These are phyloP conservation scores for Drosophila mimetica DNA, from an alignment of 2,888 invertebrate species.

Conservation along the genomic window DNA sequence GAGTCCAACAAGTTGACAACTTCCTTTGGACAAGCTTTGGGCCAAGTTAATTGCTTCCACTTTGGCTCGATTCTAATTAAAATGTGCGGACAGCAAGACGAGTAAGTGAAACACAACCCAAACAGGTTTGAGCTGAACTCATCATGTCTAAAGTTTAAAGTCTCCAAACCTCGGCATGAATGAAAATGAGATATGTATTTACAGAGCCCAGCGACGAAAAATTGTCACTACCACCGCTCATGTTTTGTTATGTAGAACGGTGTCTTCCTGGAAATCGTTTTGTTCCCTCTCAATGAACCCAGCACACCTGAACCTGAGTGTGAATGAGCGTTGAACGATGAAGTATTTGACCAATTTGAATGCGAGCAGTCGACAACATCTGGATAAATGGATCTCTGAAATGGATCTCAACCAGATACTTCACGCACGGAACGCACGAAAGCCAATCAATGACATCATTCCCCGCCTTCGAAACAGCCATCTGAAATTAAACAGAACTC, in stretches of 20 bases:
- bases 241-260: conserved; percentile 32
- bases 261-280: conserved; percentile 55
- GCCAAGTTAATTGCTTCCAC: conserved; percentile 58
- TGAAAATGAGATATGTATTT: conserved; percentile 54
- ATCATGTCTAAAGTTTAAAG: neutral
- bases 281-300: conserved; percentile 35
- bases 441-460: conserved; percentile 40
- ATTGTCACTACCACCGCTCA: conserved; percentile 57
- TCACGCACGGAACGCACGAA: conserved; percentile 13
- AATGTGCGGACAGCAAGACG: conserved; percentile 38
- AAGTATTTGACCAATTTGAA: conserved; percentile 31
- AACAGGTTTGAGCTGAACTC: conserved; percentile 40
- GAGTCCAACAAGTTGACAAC: conserved; percentile 60
- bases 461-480: conserved; percentile 28
- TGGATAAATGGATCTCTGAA: conserved; percentile 29
- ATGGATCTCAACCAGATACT: conserved; percentile 27
- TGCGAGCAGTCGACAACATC: conserved; percentile 25
- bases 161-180: too few species aligned
- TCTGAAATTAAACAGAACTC: conserved; percentile 34
- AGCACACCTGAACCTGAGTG: conserved; percentile 27
- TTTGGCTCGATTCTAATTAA: conserved; percentile 49
- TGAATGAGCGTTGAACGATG: conserved; percentile 24
- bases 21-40: conserved; percentile 56
- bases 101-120: conserved; percentile 31
- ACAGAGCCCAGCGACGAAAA: conserved; percentile 43